Evolutionary conservation across 2,113 vertebrate genomes (phyloP).

Genomic region (Microcebus murinus): DNA sequence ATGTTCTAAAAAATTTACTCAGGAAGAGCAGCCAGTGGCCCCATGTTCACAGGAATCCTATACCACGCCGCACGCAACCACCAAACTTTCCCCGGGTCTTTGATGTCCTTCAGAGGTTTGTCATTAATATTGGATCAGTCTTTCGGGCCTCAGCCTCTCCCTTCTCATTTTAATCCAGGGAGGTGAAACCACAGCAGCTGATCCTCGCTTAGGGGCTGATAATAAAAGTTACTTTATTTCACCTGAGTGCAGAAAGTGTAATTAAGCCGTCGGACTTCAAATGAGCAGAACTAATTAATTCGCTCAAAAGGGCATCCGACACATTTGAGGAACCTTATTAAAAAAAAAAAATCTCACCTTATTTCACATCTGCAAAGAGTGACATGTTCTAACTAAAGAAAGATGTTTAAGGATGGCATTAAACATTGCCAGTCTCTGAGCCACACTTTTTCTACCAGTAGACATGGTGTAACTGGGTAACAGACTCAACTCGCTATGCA

Average conservation of each 20-base stretch:
- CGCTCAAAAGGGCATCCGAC: not conserved
- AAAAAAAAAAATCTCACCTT: not conserved
- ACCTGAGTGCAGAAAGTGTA: not conserved
- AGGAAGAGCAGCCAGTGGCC: not conserved
- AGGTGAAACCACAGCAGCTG: not conserved
- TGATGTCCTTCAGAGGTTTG: not conserved
- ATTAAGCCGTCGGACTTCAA: not conserved
- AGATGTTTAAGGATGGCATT: not conserved
- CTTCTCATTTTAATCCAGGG: not conserved
- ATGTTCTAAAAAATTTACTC: not conserved
- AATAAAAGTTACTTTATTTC: not conserved
- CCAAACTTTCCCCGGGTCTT: not conserved
- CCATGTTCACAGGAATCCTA: not conserved
- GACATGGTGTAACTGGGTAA: not conserved
- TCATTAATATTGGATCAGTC: not conserved
- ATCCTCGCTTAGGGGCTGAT: not conserved
- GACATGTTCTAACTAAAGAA: not conserved
- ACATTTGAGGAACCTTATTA: not conserved
- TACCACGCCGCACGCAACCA: rapidly evolving
- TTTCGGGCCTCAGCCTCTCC: not conserved
- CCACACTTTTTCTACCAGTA: rapidly evolving
- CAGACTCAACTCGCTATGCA: rapidly evolving
- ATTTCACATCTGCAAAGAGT: not conserved
- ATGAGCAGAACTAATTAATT: not conserved
- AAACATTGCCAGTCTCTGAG: not conserved